Evolutionary conservation across 2,797 vertebrate species (phyloP), one percentile per base, ranked within the genome.

Genomic region (Tamandua tetradactyla): DNA sequence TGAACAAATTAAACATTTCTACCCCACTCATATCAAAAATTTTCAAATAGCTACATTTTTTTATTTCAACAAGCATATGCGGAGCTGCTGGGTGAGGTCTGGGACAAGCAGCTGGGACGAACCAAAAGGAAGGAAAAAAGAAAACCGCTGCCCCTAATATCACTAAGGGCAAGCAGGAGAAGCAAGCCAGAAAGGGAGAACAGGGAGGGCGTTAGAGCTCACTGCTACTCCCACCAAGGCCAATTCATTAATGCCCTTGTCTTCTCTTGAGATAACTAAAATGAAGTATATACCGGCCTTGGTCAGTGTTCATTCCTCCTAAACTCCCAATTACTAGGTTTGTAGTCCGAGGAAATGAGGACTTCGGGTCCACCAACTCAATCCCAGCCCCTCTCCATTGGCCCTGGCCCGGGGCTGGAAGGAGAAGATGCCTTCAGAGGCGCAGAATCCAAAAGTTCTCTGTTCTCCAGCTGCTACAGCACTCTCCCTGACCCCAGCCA

Each of bases 61-160:
- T n/a, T n/a, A n/a, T n/a, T n/a, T n/a, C n/a, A n/a, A n/a, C n/a
- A n/a, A n/a, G n/a, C n/a, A n/a, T n/a, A n/a, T n/a, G n/a, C n/a
- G 99, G 99, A 98, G 99, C 98, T 98, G 98, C 98, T 99, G 99
- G 99, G 99, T 99, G 99, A 99, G 99, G 99, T 99, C 98, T 99
- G 98, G 98, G 97, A 97, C 98, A 98, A 98, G 98, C 98, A 98
- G 98, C 98, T 98, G 98, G 98, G 98, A 99, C 91, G 98, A 98
- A 98, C 98, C 98, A 98, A 98, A 98, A 98, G 98, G 98, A 98
- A 98, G 98, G 98, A 96, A n/a, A 80, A 95, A 93, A 93, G 94
- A 94, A 96, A 91, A 69, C 72, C 81, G n/a, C 55, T 94, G 76
- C 92, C 84, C 88, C 76, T 37, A 80, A 92, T 49, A 84, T 72